These are phyloP conservation scores for Pasiphila rectangulata DNA, from an alignment of 2,888 invertebrate genomes.

Conservation along the genomic window DNA sequence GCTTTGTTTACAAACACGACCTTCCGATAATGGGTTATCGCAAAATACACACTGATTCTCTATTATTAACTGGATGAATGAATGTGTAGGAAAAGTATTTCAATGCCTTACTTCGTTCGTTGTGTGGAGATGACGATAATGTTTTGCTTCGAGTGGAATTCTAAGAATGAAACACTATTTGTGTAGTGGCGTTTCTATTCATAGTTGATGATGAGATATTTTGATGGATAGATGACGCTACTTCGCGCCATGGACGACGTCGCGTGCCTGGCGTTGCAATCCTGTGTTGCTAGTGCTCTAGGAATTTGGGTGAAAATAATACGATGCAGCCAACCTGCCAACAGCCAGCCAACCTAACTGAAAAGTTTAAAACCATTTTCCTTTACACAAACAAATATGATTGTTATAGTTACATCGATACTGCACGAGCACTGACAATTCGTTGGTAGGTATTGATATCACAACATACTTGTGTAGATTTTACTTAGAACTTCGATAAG, in stretches of 20 bases:
- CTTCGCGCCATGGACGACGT: conserved; percentile 49
- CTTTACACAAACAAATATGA: no score
- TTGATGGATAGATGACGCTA: conserved; percentile 75
- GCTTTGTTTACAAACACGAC: conserved; percentile 65
- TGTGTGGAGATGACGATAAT: conserved; percentile 49
- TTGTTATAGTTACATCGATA: no score
- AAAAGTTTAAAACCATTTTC: neutral
- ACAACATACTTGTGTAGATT: no score
- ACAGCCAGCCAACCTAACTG: neutral
- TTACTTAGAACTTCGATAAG: no score
- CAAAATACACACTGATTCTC: conserved; percentile 47
- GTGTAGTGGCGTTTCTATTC: conserved; percentile 57
- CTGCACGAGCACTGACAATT: no score
- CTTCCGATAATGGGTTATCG: conserved; percentile 64
- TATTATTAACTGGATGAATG: conserved; percentile 52
- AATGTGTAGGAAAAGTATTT: conserved; percentile 44
- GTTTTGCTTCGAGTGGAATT: conserved; percentile 66
- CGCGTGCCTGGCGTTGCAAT: conserved; percentile 28
- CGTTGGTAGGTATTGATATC: no score
- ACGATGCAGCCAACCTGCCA: neutral
- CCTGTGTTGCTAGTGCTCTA: conserved; percentile 15
- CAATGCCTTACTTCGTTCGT: conserved; percentile 38
- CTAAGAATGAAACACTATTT: conserved; percentile 66
- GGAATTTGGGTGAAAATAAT: neutral
- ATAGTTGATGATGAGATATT: conserved; percentile 69